Evolutionary conservation across 2,888 invertebrate genomes (phyloP).

Genomic region (Apamea sordens): DNA sequence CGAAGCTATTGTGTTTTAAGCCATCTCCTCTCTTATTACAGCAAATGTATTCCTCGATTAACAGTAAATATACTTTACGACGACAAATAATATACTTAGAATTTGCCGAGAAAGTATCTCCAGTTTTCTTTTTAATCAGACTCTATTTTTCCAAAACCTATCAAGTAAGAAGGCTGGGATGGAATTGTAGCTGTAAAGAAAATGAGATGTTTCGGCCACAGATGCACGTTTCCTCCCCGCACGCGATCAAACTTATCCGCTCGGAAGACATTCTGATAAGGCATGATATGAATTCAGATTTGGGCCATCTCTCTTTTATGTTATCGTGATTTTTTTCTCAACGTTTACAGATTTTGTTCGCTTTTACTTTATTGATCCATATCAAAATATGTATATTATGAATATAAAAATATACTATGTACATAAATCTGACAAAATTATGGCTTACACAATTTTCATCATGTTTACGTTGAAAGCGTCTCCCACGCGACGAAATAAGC

Average conservation of each 20-base stretch:
- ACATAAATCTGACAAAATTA: constrained; percentile 66
- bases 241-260: constrained; percentile 76
- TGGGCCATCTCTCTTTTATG: constrained; percentile 75
- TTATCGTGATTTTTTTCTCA: constrained; percentile 73
- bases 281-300: constrained; percentile 81
- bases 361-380: constrained; percentile 66
- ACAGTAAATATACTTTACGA: constrained; percentile 68
- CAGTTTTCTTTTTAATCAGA: constrained; percentile 70
- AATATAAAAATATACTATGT: constrained; percentile 64
- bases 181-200: constrained; percentile 77
- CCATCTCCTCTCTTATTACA: constrained; percentile 74
- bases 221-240: constrained; percentile 75
- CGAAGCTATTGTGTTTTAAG: constrained; percentile 80
- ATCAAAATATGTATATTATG: constrained; percentile 66
- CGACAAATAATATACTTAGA: constrained; percentile 52
- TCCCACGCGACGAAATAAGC: constrained; percentile 64
- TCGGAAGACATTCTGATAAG: constrained; percentile 79
- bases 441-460: constrained; percentile 63
- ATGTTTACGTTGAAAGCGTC: constrained; percentile 62
- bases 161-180: constrained; percentile 67
- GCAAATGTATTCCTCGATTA: constrained; percentile 68
- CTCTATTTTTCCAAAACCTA: constrained; percentile 69
- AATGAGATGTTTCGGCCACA: constrained; percentile 79
- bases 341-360: constrained; percentile 65
- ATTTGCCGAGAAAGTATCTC: constrained; percentile 40